phyloP scores from a whole-genome alignment of 2,113 vertebrate genomes.

The Monopterus albus region DNA sequence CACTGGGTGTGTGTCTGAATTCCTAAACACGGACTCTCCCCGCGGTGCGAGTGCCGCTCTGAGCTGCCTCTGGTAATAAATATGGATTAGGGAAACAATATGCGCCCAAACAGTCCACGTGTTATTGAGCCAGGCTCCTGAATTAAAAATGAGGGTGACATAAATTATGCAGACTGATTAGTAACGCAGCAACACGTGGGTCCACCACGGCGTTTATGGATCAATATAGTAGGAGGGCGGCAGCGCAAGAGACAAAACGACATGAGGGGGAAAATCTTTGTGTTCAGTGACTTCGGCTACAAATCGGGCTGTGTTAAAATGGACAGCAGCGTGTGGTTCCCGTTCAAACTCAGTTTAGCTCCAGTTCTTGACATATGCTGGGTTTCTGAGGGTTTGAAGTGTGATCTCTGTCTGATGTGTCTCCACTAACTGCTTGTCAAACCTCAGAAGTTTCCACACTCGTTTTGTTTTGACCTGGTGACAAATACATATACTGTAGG shows the following conservation, averaged over 20 bases:
- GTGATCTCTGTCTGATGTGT: too few relatives aligned
- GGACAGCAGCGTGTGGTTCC: background rate
- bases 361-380: background rate
- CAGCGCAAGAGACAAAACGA: background rate
- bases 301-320: background rate
- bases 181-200: conserved; percentile 57
- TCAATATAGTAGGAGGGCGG: background rate
- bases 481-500: too few relatives aligned
- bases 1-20: conserved; percentile 5
- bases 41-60: background rate
- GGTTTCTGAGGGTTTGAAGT: background rate
- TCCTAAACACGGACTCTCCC: conserved; percentile 1
- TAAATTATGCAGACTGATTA: conserved; percentile 74
- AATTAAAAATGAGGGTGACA: conserved; percentile 62
- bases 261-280: background rate
- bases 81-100: conserved; percentile 64
- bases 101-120: conserved; percentile 38
- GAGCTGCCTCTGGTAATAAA: conserved; percentile 35
- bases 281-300: background rate
- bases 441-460: too few relatives aligned
- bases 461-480: too few relatives aligned
- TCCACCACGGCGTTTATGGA: conserved; percentile 37
- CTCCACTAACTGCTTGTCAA: too few relatives aligned
- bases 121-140: conserved; percentile 46
- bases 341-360: background rate